Evolutionary conservation across 2,888 invertebrate genomes (phyloP), one percentile per base, ranked within the genome.

Genomic region (Coecobrya sp.): DNA sequence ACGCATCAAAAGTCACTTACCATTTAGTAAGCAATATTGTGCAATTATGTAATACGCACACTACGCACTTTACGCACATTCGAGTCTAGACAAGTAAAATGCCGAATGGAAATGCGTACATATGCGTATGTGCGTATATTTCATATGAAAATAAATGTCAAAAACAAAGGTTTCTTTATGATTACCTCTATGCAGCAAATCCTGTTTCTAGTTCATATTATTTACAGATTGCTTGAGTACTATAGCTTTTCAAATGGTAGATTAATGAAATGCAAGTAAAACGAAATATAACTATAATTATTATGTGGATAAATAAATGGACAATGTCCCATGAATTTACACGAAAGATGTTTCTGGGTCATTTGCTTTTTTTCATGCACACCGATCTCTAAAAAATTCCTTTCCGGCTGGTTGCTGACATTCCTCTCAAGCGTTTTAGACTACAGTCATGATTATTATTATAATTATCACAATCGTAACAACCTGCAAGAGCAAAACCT

Each of bases 91-190:
- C 49, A 19, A 19, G 13, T 36, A 2, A 36, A 36, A 36, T 27
- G 22, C 19, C n/a, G n/a, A n/a, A n/a, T n/a, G 13, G 42, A 79
- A 79, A 49, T 84, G 89, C 84, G 70, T 73, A 73, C 8, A 30
- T 4, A 22, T n/a, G 73, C 42, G 36, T n/a, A 42, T 11, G 16
- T 70, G 11, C 1, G 25, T 7, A 1, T 65, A 73, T 68, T 81
- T 89, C 82, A 89, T 89, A 68, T 30, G 42, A 84, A 84, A 45
- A 84, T 84, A 89, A 89, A 89, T 84, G 89, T 89, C 89, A 89
- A 89, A 89, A 89, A 89, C 70, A 89, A 89, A 84, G 84, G 89
- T 70, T 84, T 73, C 27, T 70, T 49, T 84, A 82, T 62, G 89
- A 73, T 73, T 84, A n/a, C n/a, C n/a, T n/a, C n/a, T n/a, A 89